phyloP scores from a whole-genome alignment of 1,140 invertebrate genomes.

The Heterodera carotae region DNA sequence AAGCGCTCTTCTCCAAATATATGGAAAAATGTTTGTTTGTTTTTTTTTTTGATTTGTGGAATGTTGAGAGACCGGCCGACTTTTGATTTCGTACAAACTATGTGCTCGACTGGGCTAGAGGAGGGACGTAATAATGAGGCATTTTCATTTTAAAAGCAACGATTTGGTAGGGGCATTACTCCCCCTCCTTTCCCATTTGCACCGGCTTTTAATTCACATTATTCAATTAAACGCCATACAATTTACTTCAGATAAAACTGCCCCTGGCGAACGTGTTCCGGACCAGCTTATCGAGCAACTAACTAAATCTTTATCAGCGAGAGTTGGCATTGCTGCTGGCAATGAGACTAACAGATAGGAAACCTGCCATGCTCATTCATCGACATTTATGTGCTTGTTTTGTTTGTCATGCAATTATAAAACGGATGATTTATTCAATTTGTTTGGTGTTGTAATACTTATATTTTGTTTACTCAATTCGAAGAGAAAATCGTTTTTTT shows the following conservation, averaged over 20 bases:
- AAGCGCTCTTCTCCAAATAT: slow-evolving; percentile 19
- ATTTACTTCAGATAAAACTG: slow-evolving; percentile 18
- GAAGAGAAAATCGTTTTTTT: not conserved
- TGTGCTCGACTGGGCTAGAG: too few species aligned
- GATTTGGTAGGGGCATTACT: too few species aligned
- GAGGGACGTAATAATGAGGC: too few species aligned
- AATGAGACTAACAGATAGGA: not conserved
- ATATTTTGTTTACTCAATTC: not conserved
- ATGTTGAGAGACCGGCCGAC: not conserved
- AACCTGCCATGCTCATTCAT: not conserved
- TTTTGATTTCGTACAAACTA: too few species aligned
- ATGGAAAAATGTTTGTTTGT: slow-evolving; percentile 25
- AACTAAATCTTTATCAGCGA: slow-evolving; percentile 15
- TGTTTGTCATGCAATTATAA: not conserved
- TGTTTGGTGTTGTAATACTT: not conserved
- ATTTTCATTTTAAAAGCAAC: too few species aligned
- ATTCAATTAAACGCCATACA: not conserved
- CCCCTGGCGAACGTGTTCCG: slow-evolving; percentile 5
- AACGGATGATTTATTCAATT: not conserved
- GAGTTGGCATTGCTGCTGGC: not conserved
- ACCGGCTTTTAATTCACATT: not conserved
- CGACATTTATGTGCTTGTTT: not conserved
- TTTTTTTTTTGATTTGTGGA: not conserved
- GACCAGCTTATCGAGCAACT: slow-evolving; percentile 20
- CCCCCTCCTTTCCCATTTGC: too few species aligned